phyloP scores from a whole-genome alignment of 2,888 invertebrate genomes.

The Diplazon laetatorius region DNA sequence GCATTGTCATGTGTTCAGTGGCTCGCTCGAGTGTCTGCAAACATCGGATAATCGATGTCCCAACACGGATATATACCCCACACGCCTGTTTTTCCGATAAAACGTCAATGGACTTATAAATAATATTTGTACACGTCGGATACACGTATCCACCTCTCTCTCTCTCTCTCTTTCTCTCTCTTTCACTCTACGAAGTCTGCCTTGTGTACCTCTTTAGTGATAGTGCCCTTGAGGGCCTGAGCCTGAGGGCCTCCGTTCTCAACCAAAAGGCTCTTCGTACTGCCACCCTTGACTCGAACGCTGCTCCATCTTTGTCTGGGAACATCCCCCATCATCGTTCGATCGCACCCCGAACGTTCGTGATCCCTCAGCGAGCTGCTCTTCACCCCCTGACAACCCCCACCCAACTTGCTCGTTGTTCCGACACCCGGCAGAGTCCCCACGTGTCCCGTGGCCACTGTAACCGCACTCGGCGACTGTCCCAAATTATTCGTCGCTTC shows the following conservation, averaged over 20 bases:
- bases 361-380: conserved; percentile 77
- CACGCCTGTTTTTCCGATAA: neutral
- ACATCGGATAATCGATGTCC: conserved; percentile 21
- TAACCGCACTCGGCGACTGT: conserved; percentile 68
- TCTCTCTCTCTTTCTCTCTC: too few species aligned
- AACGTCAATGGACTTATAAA: neutral
- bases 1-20: too few species aligned
- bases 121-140: too few species aligned
- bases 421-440: conserved; percentile 34
- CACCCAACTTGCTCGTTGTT: conserved; percentile 43
- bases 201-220: conserved; percentile 79
- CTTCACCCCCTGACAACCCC: conserved; percentile 67
- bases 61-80: conserved; percentile 2
- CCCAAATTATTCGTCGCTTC: conserved; percentile 70
- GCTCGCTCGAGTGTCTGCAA: neutral
- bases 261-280: conserved; percentile 80
- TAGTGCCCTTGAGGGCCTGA: conserved; percentile 74
- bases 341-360: conserved; percentile 73
- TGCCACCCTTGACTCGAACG: conserved; percentile 79
- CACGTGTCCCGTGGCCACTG: conserved; percentile 59
- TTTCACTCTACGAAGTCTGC: too few species aligned
- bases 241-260: conserved; percentile 80
- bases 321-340: conserved; percentile 70
- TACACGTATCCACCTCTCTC: too few species aligned
- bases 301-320: conserved; percentile 81